phyloP scores from a whole-genome alignment of 64 coral and sea anemone species.

The Stylophora pistillata region DNA sequence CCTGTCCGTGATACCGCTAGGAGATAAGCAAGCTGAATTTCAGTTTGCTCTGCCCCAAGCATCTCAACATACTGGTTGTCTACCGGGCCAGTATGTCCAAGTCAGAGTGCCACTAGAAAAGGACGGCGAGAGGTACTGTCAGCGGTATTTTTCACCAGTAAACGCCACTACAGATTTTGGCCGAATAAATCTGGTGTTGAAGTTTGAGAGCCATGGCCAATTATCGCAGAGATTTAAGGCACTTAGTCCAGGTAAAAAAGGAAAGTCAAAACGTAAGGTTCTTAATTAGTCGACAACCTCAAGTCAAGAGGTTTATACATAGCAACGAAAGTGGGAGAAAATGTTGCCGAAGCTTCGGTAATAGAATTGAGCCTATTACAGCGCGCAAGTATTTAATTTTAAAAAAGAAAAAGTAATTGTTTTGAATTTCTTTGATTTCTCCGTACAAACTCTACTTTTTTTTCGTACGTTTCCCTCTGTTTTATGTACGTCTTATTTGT shows the following conservation, averaged over 20 bases:
- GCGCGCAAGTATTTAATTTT: too few relatives aligned
- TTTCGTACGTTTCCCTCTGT: too few relatives aligned
- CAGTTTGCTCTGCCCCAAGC: slow-evolving; percentile 25
- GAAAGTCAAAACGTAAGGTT: neutral
- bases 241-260: slow-evolving; percentile 19
- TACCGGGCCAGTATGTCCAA: slow-evolving; percentile 44
- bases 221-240: slow-evolving; percentile 8
- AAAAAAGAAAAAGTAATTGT: too few relatives aligned
- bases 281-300: neutral
- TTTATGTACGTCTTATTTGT: too few relatives aligned
- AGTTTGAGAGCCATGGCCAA: slow-evolving; percentile 48
- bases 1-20: slow-evolving; percentile 26
- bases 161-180: slow-evolving; percentile 32
- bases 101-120: neutral
- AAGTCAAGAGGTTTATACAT: neutral
- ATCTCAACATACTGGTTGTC: slow-evolving; percentile 31
- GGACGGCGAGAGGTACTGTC: neutral
- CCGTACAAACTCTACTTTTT: too few relatives aligned
- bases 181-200: slow-evolving; percentile 28
- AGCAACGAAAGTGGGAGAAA: too few relatives aligned
- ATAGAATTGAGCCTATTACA: too few relatives aligned
- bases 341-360: too few relatives aligned
- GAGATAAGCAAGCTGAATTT: slow-evolving; percentile 34
- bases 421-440: too few relatives aligned
- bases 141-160: slow-evolving; percentile 51